Evolutionary conservation across 2,797 vertebrate genomes (phyloP), one percentile per base, ranked within the genome.

Genomic region (Pelodytes ibericus): DNA sequence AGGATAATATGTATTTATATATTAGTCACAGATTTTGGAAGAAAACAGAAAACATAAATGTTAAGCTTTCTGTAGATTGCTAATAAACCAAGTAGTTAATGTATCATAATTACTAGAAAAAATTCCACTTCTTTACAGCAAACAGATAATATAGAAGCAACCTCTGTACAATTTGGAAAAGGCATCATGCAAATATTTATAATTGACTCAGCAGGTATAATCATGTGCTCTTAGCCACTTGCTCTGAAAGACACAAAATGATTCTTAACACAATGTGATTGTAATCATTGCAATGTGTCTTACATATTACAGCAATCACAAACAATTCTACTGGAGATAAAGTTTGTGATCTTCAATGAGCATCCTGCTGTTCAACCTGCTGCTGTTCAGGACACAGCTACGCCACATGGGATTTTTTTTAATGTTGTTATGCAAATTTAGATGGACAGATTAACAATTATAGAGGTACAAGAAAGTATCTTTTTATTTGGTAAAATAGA

Each of bases 251-350:
- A 16, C 26, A 67, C 31, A 44, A 29, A 51, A 18, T 66, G 7
- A 15, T 69, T 56, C n/a, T 51, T 64, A 27, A 53, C 22, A 73
- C 53, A 56, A 69, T 69, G 66, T 56, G 60, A 64, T 63, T 41
- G 41, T 64, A 64, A 63, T 56, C 47, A 64, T 63, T 73, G 22
- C 66, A 25, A 53, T 73, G 44, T 73, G 22, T 56, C 18, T 63
- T 36, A 30, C 13, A 6, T 53, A 56, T 27, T 58, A 36, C 20
- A 20, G 47, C 47, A 72, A 53, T 63, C 60, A 64, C 22, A 64
- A 20, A 27, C 30, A 39, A 56, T 33, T 2, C 30, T 69, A 29
- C 30, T 16, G 15, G 44, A 72, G 71, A 18, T 7, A 60, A 60
- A 26, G 27, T 30, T 72, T 25, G 58, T 62, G 41, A 62, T 72